These are phyloP conservation scores for Eulithis testata DNA, from an alignment of 2,888 invertebrate species.

Conservation along the genomic window DNA sequence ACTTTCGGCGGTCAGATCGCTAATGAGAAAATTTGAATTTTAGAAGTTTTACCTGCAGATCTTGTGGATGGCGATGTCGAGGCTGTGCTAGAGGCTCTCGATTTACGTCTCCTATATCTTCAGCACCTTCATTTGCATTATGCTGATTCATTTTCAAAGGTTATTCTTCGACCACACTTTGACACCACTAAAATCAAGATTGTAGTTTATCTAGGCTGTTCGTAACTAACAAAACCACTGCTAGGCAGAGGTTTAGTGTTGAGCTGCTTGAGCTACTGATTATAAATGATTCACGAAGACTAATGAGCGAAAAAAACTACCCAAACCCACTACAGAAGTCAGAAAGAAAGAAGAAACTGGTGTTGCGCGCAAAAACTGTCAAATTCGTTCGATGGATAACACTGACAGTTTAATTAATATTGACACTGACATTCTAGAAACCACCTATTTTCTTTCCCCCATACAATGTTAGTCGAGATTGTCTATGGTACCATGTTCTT, in stretches of 20 bases:
- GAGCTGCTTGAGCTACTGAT: neutral
- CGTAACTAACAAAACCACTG: neutral
- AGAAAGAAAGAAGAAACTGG: too few species aligned
- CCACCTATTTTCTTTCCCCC: too few species aligned
- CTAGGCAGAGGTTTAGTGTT: neutral
- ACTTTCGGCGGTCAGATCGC: too few species aligned
- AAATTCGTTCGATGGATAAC: too few species aligned
- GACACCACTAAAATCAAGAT: neutral
- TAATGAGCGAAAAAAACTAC: neutral
- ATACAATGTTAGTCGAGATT: too few species aligned
- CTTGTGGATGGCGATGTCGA: constrained; percentile 70
- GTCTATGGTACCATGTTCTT: too few species aligned
- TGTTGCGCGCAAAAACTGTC: too few species aligned
- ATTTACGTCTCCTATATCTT: constrained; percentile 38
- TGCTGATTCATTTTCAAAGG: constrained; percentile 60
- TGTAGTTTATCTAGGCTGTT: neutral
- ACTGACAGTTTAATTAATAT: too few species aligned
- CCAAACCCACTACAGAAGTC: too few species aligned
- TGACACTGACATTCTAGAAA: too few species aligned
- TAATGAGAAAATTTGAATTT: too few species aligned
- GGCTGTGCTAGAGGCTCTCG: constrained; percentile 55
- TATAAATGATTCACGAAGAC: neutral
- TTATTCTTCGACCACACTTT: constrained; percentile 2
- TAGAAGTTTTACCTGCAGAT: constrained; percentile 62
- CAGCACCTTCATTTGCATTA: constrained; percentile 50